Conservation (phyloP, 2,113 vertebrate species). For the Elgaria multicarinata region DNA sequence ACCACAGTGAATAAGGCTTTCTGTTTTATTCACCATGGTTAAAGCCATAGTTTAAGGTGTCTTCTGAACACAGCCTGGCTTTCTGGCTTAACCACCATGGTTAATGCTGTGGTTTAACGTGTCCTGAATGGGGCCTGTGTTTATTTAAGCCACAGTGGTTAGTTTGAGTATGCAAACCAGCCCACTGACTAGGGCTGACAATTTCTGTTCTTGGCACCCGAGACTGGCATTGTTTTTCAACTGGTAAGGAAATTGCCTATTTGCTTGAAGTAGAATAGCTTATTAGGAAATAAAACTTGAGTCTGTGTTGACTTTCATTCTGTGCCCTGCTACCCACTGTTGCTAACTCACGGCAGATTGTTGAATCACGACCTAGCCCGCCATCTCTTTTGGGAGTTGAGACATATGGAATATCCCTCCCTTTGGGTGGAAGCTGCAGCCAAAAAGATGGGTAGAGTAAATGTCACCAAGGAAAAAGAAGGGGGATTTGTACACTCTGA, state of each 20-base stretch:
- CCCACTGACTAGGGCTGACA: background rate
- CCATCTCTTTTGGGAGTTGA: background rate
- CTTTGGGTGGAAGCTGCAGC: background rate
- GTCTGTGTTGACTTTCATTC: background rate
- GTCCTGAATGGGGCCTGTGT: no score
- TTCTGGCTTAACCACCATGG: no score
- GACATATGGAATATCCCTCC: constrained; percentile 16
- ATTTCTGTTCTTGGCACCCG: background rate
- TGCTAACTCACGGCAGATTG: constrained; percentile 9
- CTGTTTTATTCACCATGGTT: no score
- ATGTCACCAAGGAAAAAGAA: constrained; percentile 28
- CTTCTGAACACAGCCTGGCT: no score
- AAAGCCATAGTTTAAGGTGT: no score
- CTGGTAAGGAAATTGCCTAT: background rate
- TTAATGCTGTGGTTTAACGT: no score
- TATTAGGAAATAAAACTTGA: background rate
- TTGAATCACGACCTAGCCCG: constrained; percentile 13
- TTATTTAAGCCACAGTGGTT: no score
- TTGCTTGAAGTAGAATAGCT: background rate
- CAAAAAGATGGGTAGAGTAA: background rate
- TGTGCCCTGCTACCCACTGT: constrained; percentile 6
- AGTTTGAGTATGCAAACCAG: no score
- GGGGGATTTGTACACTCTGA: background rate
- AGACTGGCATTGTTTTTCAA: background rate
- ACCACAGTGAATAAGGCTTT: no score